Base-by-base conservation (phyloP, 2,797 vertebrate species). In the Paedocypris micromegethes region DNA sequence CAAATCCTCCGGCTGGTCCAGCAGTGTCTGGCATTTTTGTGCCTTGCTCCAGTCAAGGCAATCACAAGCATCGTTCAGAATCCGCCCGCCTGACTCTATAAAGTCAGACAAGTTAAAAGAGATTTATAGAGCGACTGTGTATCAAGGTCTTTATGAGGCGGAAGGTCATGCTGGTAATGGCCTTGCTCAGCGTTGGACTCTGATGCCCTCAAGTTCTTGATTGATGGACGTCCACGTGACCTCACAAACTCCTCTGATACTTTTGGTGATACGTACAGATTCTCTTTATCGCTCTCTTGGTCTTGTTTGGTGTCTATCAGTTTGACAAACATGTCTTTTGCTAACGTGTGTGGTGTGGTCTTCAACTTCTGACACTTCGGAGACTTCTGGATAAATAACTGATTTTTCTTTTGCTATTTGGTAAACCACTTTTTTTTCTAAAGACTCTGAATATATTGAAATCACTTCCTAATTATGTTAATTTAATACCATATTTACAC, bases 121-220 rank as follows among this genome's bases (percentile, higher is more conserved):
- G 73, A 77, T 72, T 68, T 50, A 78, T 75, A 5, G 58, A 60
- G 58, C 61, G 44, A 54, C 54, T 47, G 44, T 72, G 54, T 63
- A 67, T 75, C 76, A 69, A 50, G 52, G 67, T 65, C 62, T 61
- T 63, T 61, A 57, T 53, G 37, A 42, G 57, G 67, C 66, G 61
- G 47, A 45, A 62, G 47, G 65, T 39, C 48, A 55, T 71, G 67
- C 37, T 39, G 41, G 47, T 44, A 64, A 63, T 52, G 7, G 62
- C 53, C 55, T 52, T 46, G 43, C 49, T 72, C n/a, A 4, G 4
- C 37, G 8, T 42, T 58, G 64, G 48, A 50, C 55, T 54, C 42
- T 37, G 57, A 45, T 23, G 57, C 49, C 45, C 51, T 42, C 6
- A 52, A 58, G 42, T 63, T 59, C 9, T 8, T 70, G 71, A 66